Evolutionary conservation across 2,797 vertebrate species (phyloP).

Genomic region (Typhlichthys eigenmanni): DNA sequence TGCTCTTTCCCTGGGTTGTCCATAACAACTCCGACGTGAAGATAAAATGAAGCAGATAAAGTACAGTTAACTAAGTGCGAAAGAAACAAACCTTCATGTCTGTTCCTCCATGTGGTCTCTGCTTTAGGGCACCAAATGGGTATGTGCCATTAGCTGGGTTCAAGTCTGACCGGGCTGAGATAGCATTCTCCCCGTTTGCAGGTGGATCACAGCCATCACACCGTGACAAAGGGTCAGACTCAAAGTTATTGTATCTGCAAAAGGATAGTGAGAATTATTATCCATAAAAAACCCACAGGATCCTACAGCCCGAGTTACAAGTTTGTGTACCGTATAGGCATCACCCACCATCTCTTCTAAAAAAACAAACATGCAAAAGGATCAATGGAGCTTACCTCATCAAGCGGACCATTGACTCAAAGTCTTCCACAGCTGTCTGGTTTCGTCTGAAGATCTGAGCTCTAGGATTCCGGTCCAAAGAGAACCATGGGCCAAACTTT

Average conservation of each 20-base stretch:
- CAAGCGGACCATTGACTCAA: conserved; percentile 88
- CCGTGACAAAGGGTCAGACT: conserved; percentile 84
- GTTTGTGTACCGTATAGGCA: background rate
- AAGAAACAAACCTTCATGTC: conserved; percentile 85
- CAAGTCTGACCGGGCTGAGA: conserved; percentile 92
- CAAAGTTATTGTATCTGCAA: conserved; percentile 90
- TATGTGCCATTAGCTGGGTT: conserved; percentile 91
- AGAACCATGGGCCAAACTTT: conserved; percentile 91
- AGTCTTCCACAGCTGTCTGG: conserved; percentile 81
- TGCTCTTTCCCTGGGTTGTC: background rate
- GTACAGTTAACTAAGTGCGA: background rate
- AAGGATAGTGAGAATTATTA: background rate
- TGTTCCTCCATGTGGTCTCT: conserved; percentile 89
- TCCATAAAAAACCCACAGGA: conserved; percentile 8
- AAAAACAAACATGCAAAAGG: background rate
- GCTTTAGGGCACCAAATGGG: conserved; percentile 87
- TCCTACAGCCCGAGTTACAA: background rate
- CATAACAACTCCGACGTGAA: background rate
- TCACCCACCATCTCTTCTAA: background rate
- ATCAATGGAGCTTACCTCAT: conserved; percentile 85
- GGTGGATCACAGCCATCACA: conserved; percentile 81
- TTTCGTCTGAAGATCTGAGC: conserved; percentile 92
- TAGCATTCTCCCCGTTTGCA: conserved; percentile 87
- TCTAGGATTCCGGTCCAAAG: conserved; percentile 83
- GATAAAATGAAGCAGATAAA: background rate